These are phyloP conservation scores for Myiotriccus ornatus DNA, from an alignment of 2,797 vertebrate genomes.

Conservation along the genomic window DNA sequence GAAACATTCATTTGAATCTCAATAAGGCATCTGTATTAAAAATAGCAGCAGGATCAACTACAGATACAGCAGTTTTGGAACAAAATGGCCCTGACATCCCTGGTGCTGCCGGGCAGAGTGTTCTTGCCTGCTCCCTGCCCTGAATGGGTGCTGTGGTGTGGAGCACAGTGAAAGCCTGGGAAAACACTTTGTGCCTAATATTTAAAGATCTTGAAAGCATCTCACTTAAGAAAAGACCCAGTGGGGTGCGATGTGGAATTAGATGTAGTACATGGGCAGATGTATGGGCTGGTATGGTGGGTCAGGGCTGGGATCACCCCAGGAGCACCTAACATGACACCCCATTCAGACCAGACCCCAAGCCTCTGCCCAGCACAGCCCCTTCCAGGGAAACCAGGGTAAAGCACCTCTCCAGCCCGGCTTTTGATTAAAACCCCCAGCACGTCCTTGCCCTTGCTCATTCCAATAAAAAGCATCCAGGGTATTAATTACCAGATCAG, in stretches of 20 bases:
- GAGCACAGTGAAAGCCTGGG: neutral
- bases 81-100: neutral
- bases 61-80: slow-evolving; percentile 10
- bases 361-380: accelerated
- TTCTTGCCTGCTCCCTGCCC: neutral
- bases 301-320: neutral
- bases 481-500: slow-evolving; percentile 63
- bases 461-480: slow-evolving; percentile 28
- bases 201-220: neutral
- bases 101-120: neutral
- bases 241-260: accelerated
- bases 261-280: neutral
- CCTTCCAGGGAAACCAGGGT: neutral
- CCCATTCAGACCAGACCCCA: accelerated
- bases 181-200: neutral
- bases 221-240: neutral
- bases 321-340: accelerated
- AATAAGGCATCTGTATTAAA: slow-evolving; percentile 71
- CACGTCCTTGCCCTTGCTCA: neutral
- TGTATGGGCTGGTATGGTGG: neutral
- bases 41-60: slow-evolving; percentile 60
- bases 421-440: slow-evolving; percentile 57
- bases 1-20: slow-evolving; percentile 74
- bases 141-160: neutral
- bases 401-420: accelerated